Evolutionary conservation across 2,113 vertebrate species (phyloP), one percentile per base, ranked within the genome.

Genomic region (Cebidichthys violaceus): DNA sequence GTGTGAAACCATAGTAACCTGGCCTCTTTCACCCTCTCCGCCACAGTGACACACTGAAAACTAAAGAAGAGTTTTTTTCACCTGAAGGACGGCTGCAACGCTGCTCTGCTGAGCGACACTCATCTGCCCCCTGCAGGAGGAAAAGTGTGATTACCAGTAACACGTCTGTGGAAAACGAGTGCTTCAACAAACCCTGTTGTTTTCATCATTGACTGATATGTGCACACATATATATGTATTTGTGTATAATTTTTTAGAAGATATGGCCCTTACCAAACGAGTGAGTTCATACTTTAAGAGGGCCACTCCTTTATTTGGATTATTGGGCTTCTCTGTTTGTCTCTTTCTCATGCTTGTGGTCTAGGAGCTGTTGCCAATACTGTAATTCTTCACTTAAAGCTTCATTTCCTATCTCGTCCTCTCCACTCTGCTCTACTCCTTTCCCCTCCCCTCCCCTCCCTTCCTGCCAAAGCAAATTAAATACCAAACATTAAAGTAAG

Each of bases 81-180:
- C 33, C 79, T 47, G 68, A n/a, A 61, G 2, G 20, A 10, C 0
- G 24, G 31, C 57, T 24, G 13, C 68, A 55, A 27, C 27, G 2
- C 2, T 15, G 22, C 71, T 62, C 62, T 31, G 57, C 35, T 52
- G 50, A 22, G 75, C 75, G 80, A 69, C 6, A 4, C 37, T 60
- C 22, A 50, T 66, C 31, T 70, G 91, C 90, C 90, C 52, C 77
- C 91, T 92, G 77, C 83, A 78, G 92, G 86, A 3, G 27, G 0
- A 62, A 33, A 2, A 15, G 0, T 45, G 76, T 5, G 13, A 71
- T 43, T 50, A 75, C 70, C 10, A 18, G 0, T 22, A n/a, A 6
- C 9, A 5, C 14, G 33, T 33, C 33, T 5, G 33, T 33, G 33
- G 33, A 33, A 33, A 33, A 33, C 5, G 31, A 33, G 33, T 5